These are phyloP conservation scores for Actenoides lindsayi DNA, from an alignment of 2,113 vertebrate genomes.

Conservation along the genomic window DNA sequence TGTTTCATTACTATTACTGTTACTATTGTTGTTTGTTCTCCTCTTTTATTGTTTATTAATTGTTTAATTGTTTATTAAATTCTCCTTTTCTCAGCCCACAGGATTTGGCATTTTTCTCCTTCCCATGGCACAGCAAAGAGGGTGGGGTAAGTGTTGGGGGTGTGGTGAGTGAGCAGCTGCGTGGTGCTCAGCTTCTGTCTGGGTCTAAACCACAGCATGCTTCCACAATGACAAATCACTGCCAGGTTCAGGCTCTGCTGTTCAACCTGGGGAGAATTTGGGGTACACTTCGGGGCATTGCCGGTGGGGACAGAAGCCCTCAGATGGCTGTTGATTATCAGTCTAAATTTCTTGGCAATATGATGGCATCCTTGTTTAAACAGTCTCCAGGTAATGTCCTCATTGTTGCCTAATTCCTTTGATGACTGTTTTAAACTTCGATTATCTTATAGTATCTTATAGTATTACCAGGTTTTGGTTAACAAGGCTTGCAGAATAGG, in stretches of 20 bases:
- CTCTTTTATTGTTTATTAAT: too few species aligned
- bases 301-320: neutral
- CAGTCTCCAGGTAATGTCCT: neutral
- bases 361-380: neutral
- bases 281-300: neutral
- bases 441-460: neutral
- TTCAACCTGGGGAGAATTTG: neutral
- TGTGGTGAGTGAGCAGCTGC: too few species aligned
- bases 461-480: neutral
- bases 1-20: too few species aligned
- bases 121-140: too few species aligned
- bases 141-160: too few species aligned
- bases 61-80: too few species aligned
- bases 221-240: neutral
- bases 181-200: too few species aligned
- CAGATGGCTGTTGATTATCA: neutral
- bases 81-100: too few species aligned
- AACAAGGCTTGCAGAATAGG: neutral
- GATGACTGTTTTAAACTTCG: neutral
- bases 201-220: too few species aligned
- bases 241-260: neutral
- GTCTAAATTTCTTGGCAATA: neutral
- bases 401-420: neutral
- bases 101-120: too few species aligned
- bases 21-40: too few species aligned